These are phyloP conservation scores for Siniperca knerii DNA, from an alignment of 2,113 vertebrate genomes.

Conservation along the genomic window DNA sequence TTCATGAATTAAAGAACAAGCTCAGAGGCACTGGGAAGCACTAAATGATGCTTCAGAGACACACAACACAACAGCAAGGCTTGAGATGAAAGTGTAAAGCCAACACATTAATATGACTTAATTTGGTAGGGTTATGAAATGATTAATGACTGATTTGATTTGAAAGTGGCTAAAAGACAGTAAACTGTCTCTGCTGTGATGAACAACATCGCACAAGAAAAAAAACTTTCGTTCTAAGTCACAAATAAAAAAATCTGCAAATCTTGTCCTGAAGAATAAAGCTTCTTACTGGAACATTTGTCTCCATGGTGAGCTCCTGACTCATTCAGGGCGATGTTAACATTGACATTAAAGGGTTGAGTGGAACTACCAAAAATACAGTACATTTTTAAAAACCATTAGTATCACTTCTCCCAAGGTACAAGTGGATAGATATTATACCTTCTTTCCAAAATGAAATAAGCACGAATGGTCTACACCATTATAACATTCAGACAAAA, in stretches of 20 bases:
- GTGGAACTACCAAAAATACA: conserved; percentile 22
- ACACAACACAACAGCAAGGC: conserved; percentile 5
- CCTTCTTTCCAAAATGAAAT: neutral
- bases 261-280: conserved; percentile 5
- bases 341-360: conserved; percentile 22
- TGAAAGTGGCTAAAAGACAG: neutral
- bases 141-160: conserved; percentile 7
- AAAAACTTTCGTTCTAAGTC: neutral
- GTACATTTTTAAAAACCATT: conserved; percentile 29
- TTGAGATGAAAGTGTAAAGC: neutral
- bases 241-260: conserved; percentile 24
- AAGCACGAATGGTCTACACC: neutral
- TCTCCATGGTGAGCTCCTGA: conserved; percentile 46
- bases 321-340: conserved; percentile 26
- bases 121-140: neutral
- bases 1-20: conserved; percentile 51
- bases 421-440: conserved; percentile 1
- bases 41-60: conserved; percentile 22
- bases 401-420: conserved; percentile 20
- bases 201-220: neutral
- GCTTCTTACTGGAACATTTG: conserved; percentile 32
- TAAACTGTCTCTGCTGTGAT: neutral
- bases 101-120: neutral
- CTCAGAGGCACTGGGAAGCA: neutral
- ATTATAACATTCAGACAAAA: conserved; percentile 16